phyloP scores from a whole-genome alignment of 2,113 vertebrate genomes.

The Lutjanus erythropterus region DNA sequence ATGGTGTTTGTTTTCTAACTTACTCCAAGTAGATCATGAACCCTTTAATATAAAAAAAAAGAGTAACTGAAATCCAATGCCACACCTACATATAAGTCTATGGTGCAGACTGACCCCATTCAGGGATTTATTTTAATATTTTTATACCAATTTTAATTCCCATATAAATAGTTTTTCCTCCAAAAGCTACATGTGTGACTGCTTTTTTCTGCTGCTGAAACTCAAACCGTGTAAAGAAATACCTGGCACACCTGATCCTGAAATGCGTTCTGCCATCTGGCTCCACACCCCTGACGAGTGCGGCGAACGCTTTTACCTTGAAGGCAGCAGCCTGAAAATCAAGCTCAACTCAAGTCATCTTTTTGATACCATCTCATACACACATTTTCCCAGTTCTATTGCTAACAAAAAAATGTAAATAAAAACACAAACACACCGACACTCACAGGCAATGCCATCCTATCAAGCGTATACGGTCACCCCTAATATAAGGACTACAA shows the following conservation, averaged over 20 bases:
- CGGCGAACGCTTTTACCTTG: slow-evolving; percentile 44
- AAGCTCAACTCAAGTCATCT: slow-evolving; percentile 17
- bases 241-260: slow-evolving; percentile 30
- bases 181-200: neutral
- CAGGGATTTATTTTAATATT: neutral
- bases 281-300: slow-evolving; percentile 7
- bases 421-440: slow-evolving; percentile 61
- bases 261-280: slow-evolving; percentile 4
- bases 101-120: neutral
- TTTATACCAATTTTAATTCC: neutral
- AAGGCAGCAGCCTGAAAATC: slow-evolving; percentile 51
- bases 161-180: neutral
- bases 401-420: slow-evolving; percentile 56
- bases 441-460: slow-evolving; percentile 79
- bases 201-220: slow-evolving; percentile 12
- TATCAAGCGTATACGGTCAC: slow-evolving; percentile 79
- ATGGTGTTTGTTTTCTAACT: no score
- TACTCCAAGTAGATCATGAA: no score
- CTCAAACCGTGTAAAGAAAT: slow-evolving; percentile 22
- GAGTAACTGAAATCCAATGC: no score
- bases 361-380: slow-evolving; percentile 47
- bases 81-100: no score
- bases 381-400: slow-evolving; percentile 53
- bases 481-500: slow-evolving; percentile 85
- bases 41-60: no score